A percentile compares a stretch with the other conserved stretches of the same genome.
These are phyloP conservation scores for Darevskia mixta DNA, from an alignment of 2,797 vertebrate species.

Conservation along the genomic window DNA sequence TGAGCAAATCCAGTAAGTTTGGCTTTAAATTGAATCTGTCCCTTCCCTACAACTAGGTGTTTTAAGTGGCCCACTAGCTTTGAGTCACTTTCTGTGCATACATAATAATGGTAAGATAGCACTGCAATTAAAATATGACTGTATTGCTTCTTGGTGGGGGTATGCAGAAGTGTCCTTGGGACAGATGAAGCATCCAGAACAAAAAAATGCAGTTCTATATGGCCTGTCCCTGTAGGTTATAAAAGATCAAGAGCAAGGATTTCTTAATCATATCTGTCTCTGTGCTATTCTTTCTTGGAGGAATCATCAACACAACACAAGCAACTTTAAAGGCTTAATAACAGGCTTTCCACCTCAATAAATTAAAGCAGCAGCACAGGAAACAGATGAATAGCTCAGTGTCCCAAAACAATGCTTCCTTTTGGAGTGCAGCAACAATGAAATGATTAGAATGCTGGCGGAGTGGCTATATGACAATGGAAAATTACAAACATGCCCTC, in stretches of 20 bases:
- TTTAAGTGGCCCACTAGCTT: neutral
- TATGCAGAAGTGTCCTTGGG: neutral
- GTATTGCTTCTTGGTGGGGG: neutral
- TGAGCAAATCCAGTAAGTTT: neutral
- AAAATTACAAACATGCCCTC: neutral
- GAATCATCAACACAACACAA: neutral
- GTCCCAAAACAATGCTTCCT: neutral
- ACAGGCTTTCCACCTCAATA: neutral
- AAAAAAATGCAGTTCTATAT: neutral
- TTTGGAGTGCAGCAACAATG: slow-evolving; percentile 21
- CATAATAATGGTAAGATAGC: neutral
- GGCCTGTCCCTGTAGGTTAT: no score
- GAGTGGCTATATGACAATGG: neutral
- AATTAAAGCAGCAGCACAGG: neutral
- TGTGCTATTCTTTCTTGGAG: neutral
- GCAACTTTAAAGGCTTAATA: neutral
- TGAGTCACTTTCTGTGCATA: neutral
- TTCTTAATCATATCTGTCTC: neutral
- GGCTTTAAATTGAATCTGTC: no score
- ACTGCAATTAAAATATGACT: neutral
- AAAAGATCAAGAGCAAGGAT: neutral
- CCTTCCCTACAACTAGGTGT: neutral
- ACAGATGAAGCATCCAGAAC: neutral
- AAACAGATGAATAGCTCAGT: neutral
- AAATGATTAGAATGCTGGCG: slow-evolving; percentile 16